Evolutionary conservation across 2,888 invertebrate genomes (phyloP).

Genomic region (Andrena dorsata): DNA sequence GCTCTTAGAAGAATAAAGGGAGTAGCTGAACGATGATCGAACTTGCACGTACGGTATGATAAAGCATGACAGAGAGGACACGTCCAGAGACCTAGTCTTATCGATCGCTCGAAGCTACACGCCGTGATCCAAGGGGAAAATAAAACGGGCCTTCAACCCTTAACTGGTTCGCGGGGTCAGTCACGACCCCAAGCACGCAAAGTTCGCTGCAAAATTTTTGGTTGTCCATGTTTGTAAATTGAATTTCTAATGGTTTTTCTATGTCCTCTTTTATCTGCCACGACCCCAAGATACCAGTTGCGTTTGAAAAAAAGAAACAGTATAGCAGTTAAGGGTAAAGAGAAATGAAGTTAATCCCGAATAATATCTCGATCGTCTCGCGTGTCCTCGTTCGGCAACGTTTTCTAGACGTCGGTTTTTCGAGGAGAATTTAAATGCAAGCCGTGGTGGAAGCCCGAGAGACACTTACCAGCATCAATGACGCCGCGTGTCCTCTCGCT

Average conservation of each 20-base stretch:
- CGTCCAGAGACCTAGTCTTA: background rate
- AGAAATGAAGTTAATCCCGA: background rate
- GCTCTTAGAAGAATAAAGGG: background rate
- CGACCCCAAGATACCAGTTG: no score
- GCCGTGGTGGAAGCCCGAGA: constrained; percentile 50
- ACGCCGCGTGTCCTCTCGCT: constrained; percentile 55
- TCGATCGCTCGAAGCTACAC: background rate
- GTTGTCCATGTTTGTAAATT: no score
- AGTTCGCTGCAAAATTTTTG: no score
- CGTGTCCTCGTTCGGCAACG: constrained; percentile 43
- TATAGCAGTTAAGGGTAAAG: no score
- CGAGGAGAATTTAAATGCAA: constrained; percentile 62
- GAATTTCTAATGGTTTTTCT: no score
- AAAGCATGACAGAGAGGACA: background rate
- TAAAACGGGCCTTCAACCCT: no score
- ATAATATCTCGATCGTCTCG: constrained; percentile 9
- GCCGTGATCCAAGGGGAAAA: background rate
- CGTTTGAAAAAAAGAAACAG: no score
- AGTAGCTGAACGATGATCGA: background rate
- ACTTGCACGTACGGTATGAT: constrained; percentile 4
- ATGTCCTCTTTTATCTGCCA: no score
- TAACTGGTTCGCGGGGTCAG: no score
- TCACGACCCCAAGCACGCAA: no score
- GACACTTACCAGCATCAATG: constrained; percentile 65
- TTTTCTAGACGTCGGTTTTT: constrained; percentile 36